Base-by-base conservation (phyloP, 2,113 vertebrate genomes). In the Puntigrus tetrazona region DNA sequence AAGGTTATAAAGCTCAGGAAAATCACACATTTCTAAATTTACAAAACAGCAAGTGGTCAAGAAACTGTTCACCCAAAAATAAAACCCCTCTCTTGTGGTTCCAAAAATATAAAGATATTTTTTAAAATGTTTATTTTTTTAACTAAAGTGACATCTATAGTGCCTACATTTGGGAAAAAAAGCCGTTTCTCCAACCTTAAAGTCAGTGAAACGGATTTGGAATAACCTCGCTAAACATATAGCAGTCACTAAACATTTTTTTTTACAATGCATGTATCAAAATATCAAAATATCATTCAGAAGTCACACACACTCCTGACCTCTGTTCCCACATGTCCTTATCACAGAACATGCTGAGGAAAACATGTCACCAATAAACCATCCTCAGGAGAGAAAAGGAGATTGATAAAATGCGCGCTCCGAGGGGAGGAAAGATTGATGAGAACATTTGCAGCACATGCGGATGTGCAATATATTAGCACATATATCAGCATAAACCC, bases 381-480 rank as follows among this genome's bases (percentile, higher is more conserved):
- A 36, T 75, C 41, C 69, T 80, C 16, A 45, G 57, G 55, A 20
- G 70, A 84, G 38, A 63, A 65, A 78, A 75, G 70, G 27, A 29
- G 72, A 86, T 8, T 69, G 36, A 82, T 36, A 57, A 78, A 75
- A 57, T 29, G 29, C 72, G 41, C 1, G 34, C 80, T 22, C 59
- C 55, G 83, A 52, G 67, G 14, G 13, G 70, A 86, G 36, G n/a
- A 85, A 80, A 47, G 50, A 75, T 63, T 38, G 27, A 43, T 45
- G 79, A 59, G 74, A 78, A 79, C 65, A 75, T 75, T 85, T 79
- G 73, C 31, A 80, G 84, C 78, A 20, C 29, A 57, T 55, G 73
- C 20, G 75, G 75, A 78, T 36, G 75, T 57, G 78, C 59, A 47
- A 45, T 47, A 57, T 9, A 50, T 67, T 70, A 81, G 63, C 41